Evolutionary conservation across 2,888 invertebrate species (phyloP).

Genomic region (Oscheius sp.): DNA sequence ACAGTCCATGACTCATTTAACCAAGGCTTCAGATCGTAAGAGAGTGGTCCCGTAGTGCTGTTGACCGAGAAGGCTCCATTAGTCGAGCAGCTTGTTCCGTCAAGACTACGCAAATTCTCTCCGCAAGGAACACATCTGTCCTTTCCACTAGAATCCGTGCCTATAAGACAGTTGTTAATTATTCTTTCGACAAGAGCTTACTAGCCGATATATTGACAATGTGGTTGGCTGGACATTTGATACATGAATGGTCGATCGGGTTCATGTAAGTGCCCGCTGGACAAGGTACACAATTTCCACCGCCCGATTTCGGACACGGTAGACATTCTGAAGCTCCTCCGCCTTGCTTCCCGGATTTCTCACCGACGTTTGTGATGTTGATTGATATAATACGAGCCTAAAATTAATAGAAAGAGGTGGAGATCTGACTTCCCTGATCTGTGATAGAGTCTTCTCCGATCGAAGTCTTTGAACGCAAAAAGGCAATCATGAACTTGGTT

Average conservation of each 20-base stretch:
- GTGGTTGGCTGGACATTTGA: slow-evolving; percentile 24
- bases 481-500: slow-evolving; percentile 66
- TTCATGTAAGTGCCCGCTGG: slow-evolving; percentile 77
- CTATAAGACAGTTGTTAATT: too few species aligned
- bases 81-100: slow-evolving; percentile 67
- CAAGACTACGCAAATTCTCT: slow-evolving; percentile 54
- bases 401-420: not conserved
- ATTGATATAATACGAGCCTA: slow-evolving; percentile 77
- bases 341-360: slow-evolving; percentile 39
- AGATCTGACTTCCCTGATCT: slow-evolving; percentile 68
- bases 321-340: slow-evolving; percentile 78
- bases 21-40: slow-evolving; percentile 63
- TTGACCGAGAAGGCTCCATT: slow-evolving; percentile 24
- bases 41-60: slow-evolving; percentile 34
- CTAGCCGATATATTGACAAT: slow-evolving; percentile 11
- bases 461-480: slow-evolving; percentile 64
- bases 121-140: slow-evolving; percentile 55
- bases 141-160: not conserved
- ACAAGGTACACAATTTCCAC: slow-evolving; percentile 76
- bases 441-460: slow-evolving; percentile 59
- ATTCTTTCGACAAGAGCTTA: not conserved
- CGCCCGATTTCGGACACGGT: slow-evolving; percentile 70
- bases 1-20: slow-evolving; percentile 71
- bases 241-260: slow-evolving; percentile 50
- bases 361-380: slow-evolving; percentile 77